These are phyloP conservation scores for Tangara arthus DNA, from an alignment of 2,797 vertebrate genomes.

Conservation along the genomic window DNA sequence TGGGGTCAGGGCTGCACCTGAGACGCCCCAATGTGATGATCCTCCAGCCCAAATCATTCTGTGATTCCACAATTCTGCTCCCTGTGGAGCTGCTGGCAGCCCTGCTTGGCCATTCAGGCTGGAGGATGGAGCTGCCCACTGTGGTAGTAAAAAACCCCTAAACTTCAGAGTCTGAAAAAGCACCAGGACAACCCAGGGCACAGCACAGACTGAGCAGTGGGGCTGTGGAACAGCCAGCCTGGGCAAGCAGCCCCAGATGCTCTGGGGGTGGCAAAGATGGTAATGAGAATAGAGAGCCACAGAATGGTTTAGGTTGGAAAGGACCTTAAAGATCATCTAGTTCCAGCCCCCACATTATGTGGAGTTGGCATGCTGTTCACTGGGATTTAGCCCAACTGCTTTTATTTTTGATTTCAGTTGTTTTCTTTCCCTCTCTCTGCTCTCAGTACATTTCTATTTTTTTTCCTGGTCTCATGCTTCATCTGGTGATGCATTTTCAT, in stretches of 20 bases:
- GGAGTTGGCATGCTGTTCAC: background rate
- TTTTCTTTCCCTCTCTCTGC: background rate
- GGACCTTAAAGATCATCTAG: background rate
- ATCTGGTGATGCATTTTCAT: background rate
- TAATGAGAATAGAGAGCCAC: background rate
- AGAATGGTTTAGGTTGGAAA: background rate
- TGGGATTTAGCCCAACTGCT: background rate
- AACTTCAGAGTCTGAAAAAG: background rate
- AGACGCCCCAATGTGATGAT: background rate
- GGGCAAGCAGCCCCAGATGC: background rate
- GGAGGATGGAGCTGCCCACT: background rate
- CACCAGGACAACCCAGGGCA: background rate
- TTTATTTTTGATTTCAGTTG: background rate
- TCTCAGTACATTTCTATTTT: background rate
- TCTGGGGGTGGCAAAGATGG: background rate
- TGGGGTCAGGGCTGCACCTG: background rate
- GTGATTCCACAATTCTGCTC: background rate
- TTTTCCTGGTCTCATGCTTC: background rate
- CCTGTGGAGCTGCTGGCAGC: background rate
- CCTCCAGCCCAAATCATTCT: background rate
- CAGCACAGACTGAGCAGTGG: fast-evolving
- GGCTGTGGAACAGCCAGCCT: background rate
- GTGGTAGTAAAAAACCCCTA: fast-evolving
- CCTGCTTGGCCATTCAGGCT: background rate
- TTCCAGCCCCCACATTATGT: background rate